These are phyloP conservation scores for Aphelocoma californica DNA, from an alignment of 2,797 vertebrate species.

Conservation along the genomic window DNA sequence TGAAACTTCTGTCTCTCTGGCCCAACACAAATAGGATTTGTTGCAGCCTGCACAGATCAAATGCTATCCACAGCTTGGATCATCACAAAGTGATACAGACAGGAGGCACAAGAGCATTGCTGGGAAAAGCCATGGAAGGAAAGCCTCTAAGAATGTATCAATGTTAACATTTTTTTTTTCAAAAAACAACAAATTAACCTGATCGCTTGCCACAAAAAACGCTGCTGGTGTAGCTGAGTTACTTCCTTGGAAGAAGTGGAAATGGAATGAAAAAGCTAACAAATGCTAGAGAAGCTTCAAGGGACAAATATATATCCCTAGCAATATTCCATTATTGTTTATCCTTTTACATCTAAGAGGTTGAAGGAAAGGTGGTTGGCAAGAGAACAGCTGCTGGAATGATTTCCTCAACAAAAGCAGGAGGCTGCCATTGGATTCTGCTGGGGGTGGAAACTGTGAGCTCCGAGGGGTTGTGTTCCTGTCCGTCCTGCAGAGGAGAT, in stretches of 20 bases:
- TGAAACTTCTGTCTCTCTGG: neutral
- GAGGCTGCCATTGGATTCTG: neutral
- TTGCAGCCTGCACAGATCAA: neutral
- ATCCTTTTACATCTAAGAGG: neutral
- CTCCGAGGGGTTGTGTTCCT: neutral
- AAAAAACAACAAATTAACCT: neutral
- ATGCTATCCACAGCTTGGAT: neutral
- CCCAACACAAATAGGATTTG: neutral
- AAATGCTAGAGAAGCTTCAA: neutral
- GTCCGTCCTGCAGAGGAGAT: neutral
- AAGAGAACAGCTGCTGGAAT: neutral
- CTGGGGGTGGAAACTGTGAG: neutral
- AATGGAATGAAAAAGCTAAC: neutral
- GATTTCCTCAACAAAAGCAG: neutral
- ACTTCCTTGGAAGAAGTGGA: neutral
- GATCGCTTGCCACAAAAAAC: neutral
- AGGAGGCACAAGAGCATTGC: neutral
- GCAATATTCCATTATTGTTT: neutral
- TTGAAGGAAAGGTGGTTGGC: neutral
- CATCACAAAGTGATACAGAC: neutral
- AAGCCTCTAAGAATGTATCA: neutral
- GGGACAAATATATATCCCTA: neutral
- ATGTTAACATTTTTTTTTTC: accelerated
- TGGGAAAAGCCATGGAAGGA: neutral
- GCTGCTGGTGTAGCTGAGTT: neutral